These are phyloP conservation scores for Didymodactylos carnosus DNA, from an alignment of 2,888 invertebrate species.

Conservation along the genomic window DNA sequence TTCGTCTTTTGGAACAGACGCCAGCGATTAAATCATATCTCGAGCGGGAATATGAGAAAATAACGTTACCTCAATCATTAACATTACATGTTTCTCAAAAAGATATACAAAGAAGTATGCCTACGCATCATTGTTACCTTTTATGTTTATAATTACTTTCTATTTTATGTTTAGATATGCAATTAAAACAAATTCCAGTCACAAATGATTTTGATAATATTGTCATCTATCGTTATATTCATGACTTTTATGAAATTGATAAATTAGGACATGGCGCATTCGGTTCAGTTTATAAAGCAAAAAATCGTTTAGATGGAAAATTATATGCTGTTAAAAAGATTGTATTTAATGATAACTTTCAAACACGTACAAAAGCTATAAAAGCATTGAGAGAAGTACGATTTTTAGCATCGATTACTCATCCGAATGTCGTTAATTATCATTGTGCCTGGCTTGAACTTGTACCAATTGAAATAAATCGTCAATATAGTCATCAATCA, in stretches of 20 bases:
- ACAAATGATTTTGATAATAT: constrained; percentile 39
- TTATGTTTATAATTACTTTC: no score
- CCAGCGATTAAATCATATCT: no score
- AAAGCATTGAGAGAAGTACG: constrained; percentile 56
- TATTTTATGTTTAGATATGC: not conserved
- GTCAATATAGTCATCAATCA: no score
- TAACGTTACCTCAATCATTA: no score
- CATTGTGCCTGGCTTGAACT: constrained; percentile 8
- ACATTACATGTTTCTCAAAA: not conserved
- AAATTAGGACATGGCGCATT: constrained; percentile 81
- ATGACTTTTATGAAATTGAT: constrained; percentile 37
- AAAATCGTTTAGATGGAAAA: constrained; percentile 73
- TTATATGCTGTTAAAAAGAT: constrained; percentile 87
- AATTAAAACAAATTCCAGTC: not conserved
- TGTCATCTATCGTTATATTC: constrained; percentile 20
- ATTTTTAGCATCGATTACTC: constrained; percentile 70
- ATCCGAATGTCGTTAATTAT: constrained; percentile 77
- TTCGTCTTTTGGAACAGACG: no score
- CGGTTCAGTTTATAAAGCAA: constrained; percentile 59
- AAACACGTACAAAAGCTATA: constrained; percentile 21
- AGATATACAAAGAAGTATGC: not conserved
- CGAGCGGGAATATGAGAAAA: no score
- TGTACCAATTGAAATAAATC: not conserved
- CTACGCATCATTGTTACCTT: no score
- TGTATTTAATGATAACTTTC: constrained; percentile 59